phyloP scores from a whole-genome alignment of 2,888 invertebrate genomes.

The Parochlus steinenii region DNA sequence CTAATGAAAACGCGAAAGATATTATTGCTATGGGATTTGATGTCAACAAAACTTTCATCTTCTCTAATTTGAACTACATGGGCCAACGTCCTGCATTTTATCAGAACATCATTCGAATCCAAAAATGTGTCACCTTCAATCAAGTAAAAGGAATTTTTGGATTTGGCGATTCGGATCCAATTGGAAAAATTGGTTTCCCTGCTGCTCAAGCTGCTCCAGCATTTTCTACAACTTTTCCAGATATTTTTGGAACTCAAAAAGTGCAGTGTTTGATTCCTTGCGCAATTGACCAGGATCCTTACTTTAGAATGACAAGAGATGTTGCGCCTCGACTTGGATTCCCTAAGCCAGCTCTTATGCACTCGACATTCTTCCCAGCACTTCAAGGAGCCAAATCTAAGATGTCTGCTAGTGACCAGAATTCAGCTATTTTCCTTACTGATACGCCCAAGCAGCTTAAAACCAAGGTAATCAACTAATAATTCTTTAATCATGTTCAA shows the following conservation, averaged over 20 bases:
- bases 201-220: slow-evolving; percentile 93
- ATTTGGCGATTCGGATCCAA: slow-evolving; percentile 86
- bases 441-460: slow-evolving; percentile 93
- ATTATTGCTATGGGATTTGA: slow-evolving; percentile 96
- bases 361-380: slow-evolving; percentile 82
- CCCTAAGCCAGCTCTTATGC: slow-evolving; percentile 74
- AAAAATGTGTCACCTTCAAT: slow-evolving; percentile 91
- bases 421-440: slow-evolving; percentile 86
- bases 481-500: slow-evolving; percentile 10
- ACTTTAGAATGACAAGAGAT: slow-evolving; percentile 97
- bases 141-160: slow-evolving; percentile 98
- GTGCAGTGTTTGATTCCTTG: slow-evolving; percentile 85
- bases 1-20: slow-evolving; percentile 87
- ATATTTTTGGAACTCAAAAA: slow-evolving; percentile 67
- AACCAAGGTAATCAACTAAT: slow-evolving; percentile 51
- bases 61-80: slow-evolving; percentile 85
- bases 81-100: slow-evolving; percentile 84
- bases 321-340: slow-evolving; percentile 83
- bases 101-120: slow-evolving; percentile 79
- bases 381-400: slow-evolving; percentile 94
- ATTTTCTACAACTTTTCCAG: slow-evolving; percentile 76
- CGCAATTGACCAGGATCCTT: slow-evolving; percentile 99
- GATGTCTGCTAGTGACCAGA: slow-evolving; percentile 94
- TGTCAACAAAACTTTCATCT: slow-evolving; percentile 88
- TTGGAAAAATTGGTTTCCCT: slow-evolving; percentile 95